Conservation (phyloP, 2,888 invertebrate species). For the Eretmocerus hayati region DNA sequence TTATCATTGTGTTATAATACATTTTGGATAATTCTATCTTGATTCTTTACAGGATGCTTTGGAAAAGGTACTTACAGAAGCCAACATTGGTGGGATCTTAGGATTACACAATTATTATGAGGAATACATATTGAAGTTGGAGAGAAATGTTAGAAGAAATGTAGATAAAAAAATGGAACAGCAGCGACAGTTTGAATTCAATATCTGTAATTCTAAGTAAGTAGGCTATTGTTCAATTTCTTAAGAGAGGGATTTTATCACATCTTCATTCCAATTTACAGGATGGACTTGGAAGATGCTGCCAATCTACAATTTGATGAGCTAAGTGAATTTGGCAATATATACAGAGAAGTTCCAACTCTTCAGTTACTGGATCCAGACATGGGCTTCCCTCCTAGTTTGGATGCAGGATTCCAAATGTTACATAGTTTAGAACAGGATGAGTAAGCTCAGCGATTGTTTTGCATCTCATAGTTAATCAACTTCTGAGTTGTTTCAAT, state of each 20-base stretch:
- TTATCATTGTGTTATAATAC: background rate
- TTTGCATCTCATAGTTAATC: background rate
- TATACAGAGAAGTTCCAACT: conserved; percentile 42
- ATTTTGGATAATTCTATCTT: background rate
- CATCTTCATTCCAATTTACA: conserved; percentile 16
- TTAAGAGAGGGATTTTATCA: background rate
- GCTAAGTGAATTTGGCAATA: conserved; percentile 41
- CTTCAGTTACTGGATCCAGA: conserved; percentile 44
- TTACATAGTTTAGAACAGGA: conserved; percentile 59
- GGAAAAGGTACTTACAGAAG: conserved; percentile 56
- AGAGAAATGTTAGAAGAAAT: conserved; percentile 34
- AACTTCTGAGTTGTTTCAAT: background rate
- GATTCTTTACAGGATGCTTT: conserved; percentile 50
- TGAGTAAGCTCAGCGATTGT: conserved; percentile 34
- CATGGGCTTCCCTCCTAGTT: conserved; percentile 49
- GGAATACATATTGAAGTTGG: conserved; percentile 38
- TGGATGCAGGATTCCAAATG: conserved; percentile 62
- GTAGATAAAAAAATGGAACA: conserved; percentile 37
- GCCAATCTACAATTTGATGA: conserved; percentile 40
- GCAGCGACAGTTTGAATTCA: conserved; percentile 36
- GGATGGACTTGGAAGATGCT: conserved; percentile 42
- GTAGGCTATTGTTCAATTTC: background rate
- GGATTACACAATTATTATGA: conserved; percentile 57
- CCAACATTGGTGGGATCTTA: conserved; percentile 54
- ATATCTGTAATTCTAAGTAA: conserved; percentile 33